These are phyloP conservation scores for Trachurus trachurus DNA, from an alignment of 2,797 vertebrate genomes.

Conservation along the genomic window DNA sequence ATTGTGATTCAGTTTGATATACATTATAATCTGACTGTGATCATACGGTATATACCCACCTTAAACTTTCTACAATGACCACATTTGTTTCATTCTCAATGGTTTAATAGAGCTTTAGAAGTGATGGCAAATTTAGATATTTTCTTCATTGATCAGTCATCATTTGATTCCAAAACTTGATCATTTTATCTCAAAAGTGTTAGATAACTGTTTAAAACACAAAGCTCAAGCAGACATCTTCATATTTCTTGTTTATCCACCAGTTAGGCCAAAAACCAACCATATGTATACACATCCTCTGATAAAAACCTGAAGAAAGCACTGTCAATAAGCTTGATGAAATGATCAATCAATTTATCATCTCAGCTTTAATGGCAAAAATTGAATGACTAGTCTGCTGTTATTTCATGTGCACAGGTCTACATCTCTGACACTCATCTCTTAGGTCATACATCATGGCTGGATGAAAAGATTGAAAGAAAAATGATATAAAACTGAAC, in stretches of 20 bases:
- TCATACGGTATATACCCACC: no score
- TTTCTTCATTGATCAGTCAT: background rate
- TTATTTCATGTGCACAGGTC: background rate
- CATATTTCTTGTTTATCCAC: no score
- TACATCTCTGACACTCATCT: background rate
- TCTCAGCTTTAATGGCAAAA: background rate
- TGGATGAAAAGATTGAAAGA: no score
- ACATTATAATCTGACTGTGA: constrained; percentile 6
- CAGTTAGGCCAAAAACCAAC: background rate
- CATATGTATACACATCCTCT: background rate
- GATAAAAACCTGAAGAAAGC: background rate
- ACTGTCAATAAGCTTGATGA: rapidly evolving
- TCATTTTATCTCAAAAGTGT: background rate
- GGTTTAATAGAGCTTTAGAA: background rate
- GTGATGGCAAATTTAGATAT: background rate
- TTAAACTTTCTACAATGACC: background rate
- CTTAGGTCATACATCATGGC: background rate
- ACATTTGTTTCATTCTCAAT: background rate
- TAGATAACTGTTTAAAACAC: background rate
- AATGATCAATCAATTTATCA: background rate
- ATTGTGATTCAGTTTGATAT: background rate
- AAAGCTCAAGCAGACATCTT: no score
- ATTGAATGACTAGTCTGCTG: background rate
- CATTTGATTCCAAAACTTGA: background rate
- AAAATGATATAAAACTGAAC: background rate